Conservation (phyloP, 2,113 vertebrate genomes). For the Gasterosteus aculeatus region DNA sequence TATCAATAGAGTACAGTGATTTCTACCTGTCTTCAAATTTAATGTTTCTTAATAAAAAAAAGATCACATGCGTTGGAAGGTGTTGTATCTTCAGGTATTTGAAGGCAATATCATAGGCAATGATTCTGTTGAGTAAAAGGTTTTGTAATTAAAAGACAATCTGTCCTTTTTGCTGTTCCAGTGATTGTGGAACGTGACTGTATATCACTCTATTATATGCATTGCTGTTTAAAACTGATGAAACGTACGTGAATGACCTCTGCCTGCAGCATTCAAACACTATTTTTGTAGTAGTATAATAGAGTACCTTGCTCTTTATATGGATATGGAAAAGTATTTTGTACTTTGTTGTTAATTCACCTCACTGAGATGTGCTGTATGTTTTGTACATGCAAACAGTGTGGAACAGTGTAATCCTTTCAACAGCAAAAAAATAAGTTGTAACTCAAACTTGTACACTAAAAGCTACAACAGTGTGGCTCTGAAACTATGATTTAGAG, state of each 20-base stretch:
- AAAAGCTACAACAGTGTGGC: slow-evolving; percentile 77
- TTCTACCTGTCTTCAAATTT: slow-evolving; percentile 18
- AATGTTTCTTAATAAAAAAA: slow-evolving; percentile 24
- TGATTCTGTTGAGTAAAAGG: slow-evolving; percentile 72
- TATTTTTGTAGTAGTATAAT: slow-evolving; percentile 84
- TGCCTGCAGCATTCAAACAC: slow-evolving; percentile 81
- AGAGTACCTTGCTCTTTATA: slow-evolving; percentile 79
- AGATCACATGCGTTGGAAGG: slow-evolving; percentile 28
- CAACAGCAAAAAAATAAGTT: slow-evolving; percentile 73
- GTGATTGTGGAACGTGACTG: slow-evolving; percentile 83
- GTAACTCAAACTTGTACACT: slow-evolving; percentile 76
- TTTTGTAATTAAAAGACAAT: slow-evolving; percentile 83
- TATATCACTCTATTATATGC: slow-evolving; percentile 83
- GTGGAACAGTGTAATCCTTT: slow-evolving; percentile 80
- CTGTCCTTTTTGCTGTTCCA: slow-evolving; percentile 83
- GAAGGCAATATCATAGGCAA: slow-evolving; percentile 10
- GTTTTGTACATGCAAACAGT: slow-evolving; percentile 83
- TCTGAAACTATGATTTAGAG: slow-evolving; percentile 85
- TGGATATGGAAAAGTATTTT: slow-evolving; percentile 80
- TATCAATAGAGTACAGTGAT: slow-evolving; percentile 7
- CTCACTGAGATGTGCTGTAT: slow-evolving; percentile 79
- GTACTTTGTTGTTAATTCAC: slow-evolving; percentile 81
- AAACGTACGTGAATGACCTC: slow-evolving; percentile 79
- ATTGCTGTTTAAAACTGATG: slow-evolving; percentile 80
- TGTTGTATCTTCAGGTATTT: slow-evolving; percentile 65